Conservation (phyloP, 2,888 invertebrate genomes). For the Cephus spinipes region DNA sequence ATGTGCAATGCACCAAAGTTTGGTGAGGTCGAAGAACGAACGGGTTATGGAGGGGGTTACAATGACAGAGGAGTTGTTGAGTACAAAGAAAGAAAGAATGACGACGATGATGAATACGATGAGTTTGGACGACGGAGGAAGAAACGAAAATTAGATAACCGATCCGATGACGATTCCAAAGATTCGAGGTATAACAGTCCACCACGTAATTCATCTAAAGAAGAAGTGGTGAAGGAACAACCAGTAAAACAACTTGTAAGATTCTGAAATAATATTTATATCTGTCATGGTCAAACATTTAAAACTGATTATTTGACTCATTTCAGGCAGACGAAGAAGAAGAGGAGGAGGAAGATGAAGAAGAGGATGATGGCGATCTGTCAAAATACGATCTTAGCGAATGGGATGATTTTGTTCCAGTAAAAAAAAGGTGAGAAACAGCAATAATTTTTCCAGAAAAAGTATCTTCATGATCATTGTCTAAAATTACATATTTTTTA, state of each 20-base stretch:
- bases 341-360: constrained; percentile 69
- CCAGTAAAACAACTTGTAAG: constrained; percentile 7
- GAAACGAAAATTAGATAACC: constrained; percentile 70
- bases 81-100: constrained; percentile 87
- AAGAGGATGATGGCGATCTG: constrained; percentile 70
- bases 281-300: not conserved
- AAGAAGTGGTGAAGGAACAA: constrained; percentile 41
- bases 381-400: constrained; percentile 72
- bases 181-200: constrained; percentile 58
- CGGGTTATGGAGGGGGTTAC: constrained; percentile 90
- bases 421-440: constrained; percentile 55
- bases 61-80: constrained; percentile 97
- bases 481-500: constrained; percentile 40
- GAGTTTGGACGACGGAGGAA: constrained; percentile 82
- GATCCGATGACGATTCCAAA: constrained; percentile 62
- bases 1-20: constrained; percentile 99
- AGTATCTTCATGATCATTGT: not conserved
- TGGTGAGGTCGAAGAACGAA: constrained; percentile 88
- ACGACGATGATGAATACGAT: constrained; percentile 95
- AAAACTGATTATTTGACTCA: not conserved
- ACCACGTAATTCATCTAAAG: constrained; percentile 52
- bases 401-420: constrained; percentile 67
- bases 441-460: not conserved
- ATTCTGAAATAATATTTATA: not conserved
- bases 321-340: constrained; percentile 54